Percentiles rank a stretch among this genome's conserved stretches.
phyloP scores from a whole-genome alignment of 1,140 invertebrate genomes.

The Apolygus lucorum region DNA sequence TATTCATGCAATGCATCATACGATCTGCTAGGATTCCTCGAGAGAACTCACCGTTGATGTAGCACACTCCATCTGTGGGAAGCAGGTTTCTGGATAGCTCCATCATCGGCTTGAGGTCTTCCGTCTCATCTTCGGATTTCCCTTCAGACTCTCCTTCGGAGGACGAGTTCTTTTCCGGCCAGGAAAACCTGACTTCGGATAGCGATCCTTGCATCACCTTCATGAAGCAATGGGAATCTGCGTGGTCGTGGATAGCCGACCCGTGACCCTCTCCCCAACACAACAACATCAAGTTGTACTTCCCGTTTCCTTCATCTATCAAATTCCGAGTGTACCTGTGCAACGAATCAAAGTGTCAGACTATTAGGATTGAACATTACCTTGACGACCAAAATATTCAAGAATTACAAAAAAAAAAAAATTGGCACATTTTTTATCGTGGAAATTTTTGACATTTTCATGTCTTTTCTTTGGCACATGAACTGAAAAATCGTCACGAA shows the following conservation, averaged over 20 bases:
- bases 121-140: slow-evolving; percentile 32
- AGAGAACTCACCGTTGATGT: slow-evolving; percentile 80
- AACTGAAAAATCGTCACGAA: no score
- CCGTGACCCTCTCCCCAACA: slow-evolving; percentile 95
- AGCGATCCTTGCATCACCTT: slow-evolving; percentile 61
- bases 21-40: not conserved
- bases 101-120: slow-evolving; percentile 42
- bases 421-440: no score
- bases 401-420: no score
- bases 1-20: slow-evolving; percentile 1
- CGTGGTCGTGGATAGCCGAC: slow-evolving; percentile 93
- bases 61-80: slow-evolving; percentile 71
- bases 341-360: no score
- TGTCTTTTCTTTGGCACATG: no score
- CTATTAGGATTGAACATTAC: no score
- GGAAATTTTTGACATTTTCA: no score
- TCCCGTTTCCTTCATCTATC: slow-evolving; percentile 89
- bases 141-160: slow-evolving; percentile 34
- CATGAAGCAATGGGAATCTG: slow-evolving; percentile 95
- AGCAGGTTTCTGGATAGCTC: slow-evolving; percentile 56
- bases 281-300: slow-evolving; percentile 94
- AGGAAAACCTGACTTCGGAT: slow-evolving; percentile 58
- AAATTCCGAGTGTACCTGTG: slow-evolving; percentile 90
- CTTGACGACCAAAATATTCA: no score
- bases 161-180: slow-evolving; percentile 47